phyloP scores from a whole-genome alignment of 2,113 vertebrate genomes.

The Strix uralensis region DNA sequence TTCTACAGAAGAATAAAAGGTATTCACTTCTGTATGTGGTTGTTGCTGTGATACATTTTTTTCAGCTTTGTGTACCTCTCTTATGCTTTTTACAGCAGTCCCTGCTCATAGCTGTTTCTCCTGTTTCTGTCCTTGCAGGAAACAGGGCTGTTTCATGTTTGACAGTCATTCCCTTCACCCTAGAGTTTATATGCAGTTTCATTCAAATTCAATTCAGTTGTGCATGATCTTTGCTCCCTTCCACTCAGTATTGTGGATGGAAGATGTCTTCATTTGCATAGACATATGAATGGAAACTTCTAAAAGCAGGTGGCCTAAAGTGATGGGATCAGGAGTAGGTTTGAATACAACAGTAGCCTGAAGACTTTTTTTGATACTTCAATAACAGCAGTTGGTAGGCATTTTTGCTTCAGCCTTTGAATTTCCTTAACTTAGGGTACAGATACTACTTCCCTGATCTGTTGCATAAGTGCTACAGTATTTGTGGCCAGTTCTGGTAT shows the following conservation, averaged over 20 bases:
- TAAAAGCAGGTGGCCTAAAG: background rate
- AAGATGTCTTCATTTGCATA: background rate
- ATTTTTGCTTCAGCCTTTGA: background rate
- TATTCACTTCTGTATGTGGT: background rate
- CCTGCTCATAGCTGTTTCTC: background rate
- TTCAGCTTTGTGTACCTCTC: background rate
- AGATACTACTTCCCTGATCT: background rate
- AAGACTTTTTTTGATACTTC: background rate
- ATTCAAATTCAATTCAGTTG: background rate
- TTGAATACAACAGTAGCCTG: background rate
- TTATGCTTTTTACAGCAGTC: background rate
- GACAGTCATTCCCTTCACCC: background rate
- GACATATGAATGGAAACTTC: background rate
- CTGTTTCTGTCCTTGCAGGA: background rate
- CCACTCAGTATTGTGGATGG: background rate
- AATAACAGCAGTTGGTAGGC: background rate
- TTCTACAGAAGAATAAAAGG: background rate
- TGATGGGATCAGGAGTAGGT: background rate
- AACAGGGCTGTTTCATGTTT: background rate
- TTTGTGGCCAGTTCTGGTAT: slow-evolving; percentile 17
- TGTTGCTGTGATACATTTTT: background rate
- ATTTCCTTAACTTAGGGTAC: background rate
- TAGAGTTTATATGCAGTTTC: background rate
- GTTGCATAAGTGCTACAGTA: background rate
- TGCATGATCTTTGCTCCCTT: background rate